Conservation (phyloP, 53 echinoderm and acorn worm genomes). For the Arbacia lixula region DNA sequence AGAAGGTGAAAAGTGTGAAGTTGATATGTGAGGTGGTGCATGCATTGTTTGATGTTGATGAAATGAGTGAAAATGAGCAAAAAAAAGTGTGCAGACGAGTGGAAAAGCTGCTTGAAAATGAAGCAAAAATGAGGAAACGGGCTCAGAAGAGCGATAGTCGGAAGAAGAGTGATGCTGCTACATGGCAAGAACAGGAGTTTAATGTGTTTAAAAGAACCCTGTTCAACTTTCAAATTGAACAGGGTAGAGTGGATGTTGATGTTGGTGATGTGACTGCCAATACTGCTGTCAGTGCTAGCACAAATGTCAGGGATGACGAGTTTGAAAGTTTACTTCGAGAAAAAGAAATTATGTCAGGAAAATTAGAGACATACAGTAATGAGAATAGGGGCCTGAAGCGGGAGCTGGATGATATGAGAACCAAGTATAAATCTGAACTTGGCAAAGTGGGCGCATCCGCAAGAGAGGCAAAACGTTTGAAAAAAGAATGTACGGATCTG, state of each 20-base stretch:
- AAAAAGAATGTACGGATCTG: background rate
- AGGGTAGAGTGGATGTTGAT: background rate
- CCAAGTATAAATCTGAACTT: background rate
- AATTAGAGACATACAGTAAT: background rate
- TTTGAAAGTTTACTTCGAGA: background rate
- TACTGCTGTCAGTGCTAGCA: too few relatives aligned
- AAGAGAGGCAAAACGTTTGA: background rate
- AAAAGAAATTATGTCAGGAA: background rate
- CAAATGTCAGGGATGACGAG: background rate
- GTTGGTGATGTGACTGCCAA: background rate
- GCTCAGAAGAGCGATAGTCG: too few relatives aligned
- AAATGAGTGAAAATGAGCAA: background rate
- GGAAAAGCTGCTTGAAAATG: too few relatives aligned
- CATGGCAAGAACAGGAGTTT: background rate
- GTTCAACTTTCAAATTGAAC: background rate
- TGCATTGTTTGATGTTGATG: slow-evolving; percentile 1
- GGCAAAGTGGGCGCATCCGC: background rate
- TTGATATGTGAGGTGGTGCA: background rate
- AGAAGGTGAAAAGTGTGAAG: background rate
- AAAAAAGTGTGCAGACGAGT: background rate
- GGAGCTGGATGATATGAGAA: slow-evolving; percentile 9
- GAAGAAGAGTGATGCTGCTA: too few relatives aligned
- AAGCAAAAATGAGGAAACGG: too few relatives aligned
- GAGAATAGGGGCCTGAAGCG: background rate
- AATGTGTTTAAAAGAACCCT: slow-evolving; percentile 3